Evolutionary conservation across 2,113 vertebrate species (phyloP), one percentile per base, ranked within the genome.

Genomic region (Cyanoderma ruficeps): DNA sequence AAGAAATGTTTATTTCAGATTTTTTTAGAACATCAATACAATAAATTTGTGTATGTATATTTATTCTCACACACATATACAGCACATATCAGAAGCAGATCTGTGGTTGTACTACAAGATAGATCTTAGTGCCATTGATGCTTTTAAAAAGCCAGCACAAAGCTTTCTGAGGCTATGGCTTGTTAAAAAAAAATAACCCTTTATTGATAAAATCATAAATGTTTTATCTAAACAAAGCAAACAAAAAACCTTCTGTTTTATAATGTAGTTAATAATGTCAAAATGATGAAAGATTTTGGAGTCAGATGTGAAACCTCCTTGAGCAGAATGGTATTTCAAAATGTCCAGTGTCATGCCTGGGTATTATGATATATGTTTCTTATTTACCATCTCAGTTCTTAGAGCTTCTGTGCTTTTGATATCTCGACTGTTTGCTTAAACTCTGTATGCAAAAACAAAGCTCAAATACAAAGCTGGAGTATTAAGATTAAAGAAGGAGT

Each of bases 141-240:
- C n/a, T 91, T 91, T 69, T 31, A 76, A 77, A 85, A 89, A 93
- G 8, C 19, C 64, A 95, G n/a, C 57, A 92, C 56, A 94, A 93
- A 93, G 74, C 39, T 89, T 91, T 91, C 61, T 72, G 57, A 2
- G 2, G 37, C 37, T 92, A 23, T 60, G 53, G 24, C 35, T 92
- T 92, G 47, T 75, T 64, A 63, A 83, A 88, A 75, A 53, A 56
- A 64, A 46, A 59, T 2, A 95, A 55, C 28, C 13, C 56, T 86
- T 85, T 96, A 92, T 81, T 96, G 90, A 94, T 94, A 95, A 96
- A 93, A 89, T 94, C 42, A 90, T 93, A 94, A 92, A 93, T 87
- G 87, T 94, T 79, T 37, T 84, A 87, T 90, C 57, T 92, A 90
- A 96, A 90, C 60, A 89, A 91, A 94, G 63, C 52, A 91, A 87